These are phyloP conservation scores for Ophiodon elongatus DNA, from an alignment of 2,113 vertebrate genomes.

Conservation along the genomic window DNA sequence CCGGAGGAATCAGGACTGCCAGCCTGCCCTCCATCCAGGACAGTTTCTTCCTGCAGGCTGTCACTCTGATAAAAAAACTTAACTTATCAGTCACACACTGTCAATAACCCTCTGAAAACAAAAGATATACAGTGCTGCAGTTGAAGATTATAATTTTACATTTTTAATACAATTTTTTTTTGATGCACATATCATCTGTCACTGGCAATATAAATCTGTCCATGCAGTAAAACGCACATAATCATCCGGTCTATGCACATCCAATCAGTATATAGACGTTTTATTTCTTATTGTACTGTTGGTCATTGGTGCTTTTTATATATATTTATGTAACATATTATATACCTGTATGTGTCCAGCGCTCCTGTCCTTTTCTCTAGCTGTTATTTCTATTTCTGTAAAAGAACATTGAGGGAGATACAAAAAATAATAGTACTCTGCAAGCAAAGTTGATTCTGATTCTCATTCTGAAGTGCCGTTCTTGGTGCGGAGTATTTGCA, in stretches of 20 bases:
- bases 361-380: neutral
- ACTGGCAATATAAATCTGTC: neutral
- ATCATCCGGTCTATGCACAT: neutral
- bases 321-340: neutral
- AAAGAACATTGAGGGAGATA: neutral
- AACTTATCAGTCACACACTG: too few relatives aligned
- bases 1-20: too few relatives aligned
- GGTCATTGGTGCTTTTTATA: neutral
- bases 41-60: too few relatives aligned
- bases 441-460: neutral
- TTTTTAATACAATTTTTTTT: too few relatives aligned
- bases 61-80: too few relatives aligned
- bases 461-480: neutral
- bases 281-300: neutral
- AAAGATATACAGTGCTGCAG: too few relatives aligned
- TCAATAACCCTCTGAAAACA: too few relatives aligned
- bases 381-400: neutral
- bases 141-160: too few relatives aligned
- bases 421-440: neutral
- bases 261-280: too few relatives aligned
- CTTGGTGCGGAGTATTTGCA: neutral
- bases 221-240: neutral
- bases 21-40: too few relatives aligned
- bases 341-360: neutral
- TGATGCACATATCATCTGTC: too few relatives aligned